Evolutionary conservation across 2,113 vertebrate genomes (phyloP).

Genomic region (Dissostichus mawsoni): DNA sequence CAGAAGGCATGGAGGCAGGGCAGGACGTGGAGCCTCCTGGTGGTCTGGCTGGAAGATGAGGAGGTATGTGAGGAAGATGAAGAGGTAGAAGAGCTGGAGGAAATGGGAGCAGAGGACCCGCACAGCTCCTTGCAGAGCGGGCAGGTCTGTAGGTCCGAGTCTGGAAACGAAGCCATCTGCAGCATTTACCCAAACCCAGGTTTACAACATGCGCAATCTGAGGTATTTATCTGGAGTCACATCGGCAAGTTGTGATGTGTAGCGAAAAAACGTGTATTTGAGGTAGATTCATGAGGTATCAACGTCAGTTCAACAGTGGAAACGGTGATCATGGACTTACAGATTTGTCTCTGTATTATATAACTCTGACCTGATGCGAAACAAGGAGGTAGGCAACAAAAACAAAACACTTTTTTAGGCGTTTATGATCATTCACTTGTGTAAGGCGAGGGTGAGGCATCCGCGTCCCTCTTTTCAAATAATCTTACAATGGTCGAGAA

Average conservation of each 20-base stretch:
- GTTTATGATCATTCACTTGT: constrained; percentile 4
- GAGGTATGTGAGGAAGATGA: constrained; percentile 91
- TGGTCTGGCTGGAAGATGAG: constrained; percentile 75
- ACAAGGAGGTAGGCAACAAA: constrained; percentile 47
- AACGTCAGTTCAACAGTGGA: constrained; percentile 50
- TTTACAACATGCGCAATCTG: constrained; percentile 54
- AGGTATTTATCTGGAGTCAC: constrained; percentile 63
- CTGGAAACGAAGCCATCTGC: constrained; percentile 94
- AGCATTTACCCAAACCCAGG: constrained; percentile 44
- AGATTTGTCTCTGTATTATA: constrained; percentile 20
- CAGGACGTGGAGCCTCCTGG: constrained; percentile 90
- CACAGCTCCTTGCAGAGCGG: constrained; percentile 94
- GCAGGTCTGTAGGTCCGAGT: constrained; percentile 94
- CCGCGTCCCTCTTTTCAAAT: constrained; percentile 13
- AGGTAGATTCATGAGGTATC: constrained; percentile 75
- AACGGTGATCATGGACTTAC: constrained; percentile 20
- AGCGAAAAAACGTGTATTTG: constrained; percentile 48
- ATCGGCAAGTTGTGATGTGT: constrained; percentile 27
- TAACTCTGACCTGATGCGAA: constrained; percentile 28
- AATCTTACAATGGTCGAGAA: not conserved
- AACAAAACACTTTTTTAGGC: not conserved
- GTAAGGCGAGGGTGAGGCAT: constrained; percentile 35
- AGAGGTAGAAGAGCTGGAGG: constrained; percentile 91
- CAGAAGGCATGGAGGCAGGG: constrained; percentile 95
- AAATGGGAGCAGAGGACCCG: constrained; percentile 90